Evolutionary conservation across 2,797 vertebrate genomes (phyloP), one percentile per base, ranked within the genome.

Genomic region (Bradypodion pumilum): DNA sequence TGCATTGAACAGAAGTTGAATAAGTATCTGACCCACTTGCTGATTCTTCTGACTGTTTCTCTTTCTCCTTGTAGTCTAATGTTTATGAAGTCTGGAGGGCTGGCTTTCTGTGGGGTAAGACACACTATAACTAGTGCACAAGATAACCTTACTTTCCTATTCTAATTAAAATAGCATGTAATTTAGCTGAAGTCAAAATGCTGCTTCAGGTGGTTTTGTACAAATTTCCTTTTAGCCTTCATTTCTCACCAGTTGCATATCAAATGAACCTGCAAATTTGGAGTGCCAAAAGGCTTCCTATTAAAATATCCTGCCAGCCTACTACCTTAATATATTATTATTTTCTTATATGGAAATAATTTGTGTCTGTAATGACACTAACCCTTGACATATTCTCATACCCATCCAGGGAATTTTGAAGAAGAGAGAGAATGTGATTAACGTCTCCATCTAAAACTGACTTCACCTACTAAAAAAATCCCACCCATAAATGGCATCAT

Each of bases 151-250:
- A 86, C 2, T 2, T 81, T 80, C 49, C 68, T 73, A 68, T 25
- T n/a, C 81, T 70, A 60, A 16, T 75, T 82, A 80, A 8, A 0
- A 0, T 78, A 79, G 87, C 87, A 89, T 91, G 80, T 84, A 91
- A 92, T 85, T 87, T 25, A 66, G 88, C 86, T 78, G 46, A 49
- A 5, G 52, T 29, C 8, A 8, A 37, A 19, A 60, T 90, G 88
- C 60, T 7, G 59, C 84, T 76, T 40, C 12, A 60, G 35, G 25
- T 84, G 65, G 84, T 85, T 90, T 89, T 85, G 89, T 0, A 0
- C 80, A 82, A 25, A 78, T 73, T 77, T 86, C 74, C 86, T 91
- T 87, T 91, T 62, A 32, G 92, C 90, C 86, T 88, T 92, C 90
- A 40, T 90, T 93, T 94, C 86, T 90, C 89, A 81, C 23, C 79